Percentiles rank a stretch among this genome's conserved stretches.
Conservation (phyloP, 1,140 invertebrate species). For the Drosophila quadrilineata region DNA sequence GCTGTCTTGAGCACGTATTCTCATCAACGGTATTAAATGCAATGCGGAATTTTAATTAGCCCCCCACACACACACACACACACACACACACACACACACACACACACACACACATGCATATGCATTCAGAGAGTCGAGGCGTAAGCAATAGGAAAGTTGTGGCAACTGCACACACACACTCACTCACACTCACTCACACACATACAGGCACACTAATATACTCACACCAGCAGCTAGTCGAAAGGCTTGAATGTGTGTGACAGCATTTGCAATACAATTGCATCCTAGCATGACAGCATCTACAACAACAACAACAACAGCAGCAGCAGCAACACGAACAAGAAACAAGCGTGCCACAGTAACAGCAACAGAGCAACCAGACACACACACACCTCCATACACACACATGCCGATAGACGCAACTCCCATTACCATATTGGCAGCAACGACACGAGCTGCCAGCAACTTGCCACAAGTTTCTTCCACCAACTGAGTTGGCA, state of each 20-base stretch:
- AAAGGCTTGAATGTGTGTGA: conserved; percentile 26
- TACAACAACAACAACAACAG: neutral
- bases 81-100: conserved; percentile 8
- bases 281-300: conserved; percentile 3
- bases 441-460: no score
- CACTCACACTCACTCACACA: neutral
- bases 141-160: conserved; percentile 1
- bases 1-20: conserved; percentile 73
- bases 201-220: neutral
- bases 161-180: neutral
- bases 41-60: conserved; percentile 78
- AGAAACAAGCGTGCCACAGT: neutral
- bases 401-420: neutral
- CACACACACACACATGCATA: neutral
- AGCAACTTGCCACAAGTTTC: no score
- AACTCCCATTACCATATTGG: no score
- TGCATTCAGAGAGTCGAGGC: neutral
- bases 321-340: no score
- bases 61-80: conserved; percentile 27
- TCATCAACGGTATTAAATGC: conserved; percentile 75
- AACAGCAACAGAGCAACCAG: no score
- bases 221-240: neutral
- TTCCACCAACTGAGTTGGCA: no score
- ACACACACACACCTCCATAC: neutral
- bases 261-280: conserved; percentile 38